A percentile compares a stretch with the other conserved stretches of the same genome.
These are phyloP conservation scores for Oophaga sylvatica DNA, from an alignment of 2,797 vertebrate genomes.

Conservation along the genomic window DNA sequence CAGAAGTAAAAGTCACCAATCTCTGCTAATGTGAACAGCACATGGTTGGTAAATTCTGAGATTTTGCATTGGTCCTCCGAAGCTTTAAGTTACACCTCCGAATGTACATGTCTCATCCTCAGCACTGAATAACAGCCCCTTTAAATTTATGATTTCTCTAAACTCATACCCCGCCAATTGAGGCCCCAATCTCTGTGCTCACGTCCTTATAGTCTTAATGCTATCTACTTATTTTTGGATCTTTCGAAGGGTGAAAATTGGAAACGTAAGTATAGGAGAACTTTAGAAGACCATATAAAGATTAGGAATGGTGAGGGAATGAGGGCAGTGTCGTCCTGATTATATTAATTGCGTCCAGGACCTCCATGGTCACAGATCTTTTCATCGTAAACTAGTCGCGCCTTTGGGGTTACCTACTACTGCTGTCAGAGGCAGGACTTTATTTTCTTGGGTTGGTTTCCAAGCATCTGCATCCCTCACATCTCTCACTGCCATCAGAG, in stretches of 20 bases:
- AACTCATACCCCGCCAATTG: too few species aligned
- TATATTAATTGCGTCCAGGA: neutral
- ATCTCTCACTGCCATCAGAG: neutral
- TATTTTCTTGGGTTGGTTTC: neutral
- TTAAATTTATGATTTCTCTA: too few species aligned
- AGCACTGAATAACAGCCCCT: too few species aligned
- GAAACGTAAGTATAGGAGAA: neutral
- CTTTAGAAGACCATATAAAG: neutral
- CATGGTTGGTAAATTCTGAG: too few species aligned
- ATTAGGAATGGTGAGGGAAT: neutral
- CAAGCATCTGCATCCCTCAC: neutral
- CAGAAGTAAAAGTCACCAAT: too few species aligned
- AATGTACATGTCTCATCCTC: too few species aligned
- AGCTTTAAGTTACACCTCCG: too few species aligned
- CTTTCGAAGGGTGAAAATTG: neutral
- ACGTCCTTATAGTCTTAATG: too few species aligned
- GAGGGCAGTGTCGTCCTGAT: neutral
- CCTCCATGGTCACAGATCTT: neutral
- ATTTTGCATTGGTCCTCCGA: too few species aligned
- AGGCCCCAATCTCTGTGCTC: too few species aligned
- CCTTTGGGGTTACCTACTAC: neutral
- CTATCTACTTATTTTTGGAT: neutral
- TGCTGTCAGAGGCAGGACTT: neutral
- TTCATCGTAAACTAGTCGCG: neutral
- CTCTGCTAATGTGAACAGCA: too few species aligned